phyloP scores from a whole-genome alignment of 2,113 vertebrate genomes.

The Pithys albifrons region DNA sequence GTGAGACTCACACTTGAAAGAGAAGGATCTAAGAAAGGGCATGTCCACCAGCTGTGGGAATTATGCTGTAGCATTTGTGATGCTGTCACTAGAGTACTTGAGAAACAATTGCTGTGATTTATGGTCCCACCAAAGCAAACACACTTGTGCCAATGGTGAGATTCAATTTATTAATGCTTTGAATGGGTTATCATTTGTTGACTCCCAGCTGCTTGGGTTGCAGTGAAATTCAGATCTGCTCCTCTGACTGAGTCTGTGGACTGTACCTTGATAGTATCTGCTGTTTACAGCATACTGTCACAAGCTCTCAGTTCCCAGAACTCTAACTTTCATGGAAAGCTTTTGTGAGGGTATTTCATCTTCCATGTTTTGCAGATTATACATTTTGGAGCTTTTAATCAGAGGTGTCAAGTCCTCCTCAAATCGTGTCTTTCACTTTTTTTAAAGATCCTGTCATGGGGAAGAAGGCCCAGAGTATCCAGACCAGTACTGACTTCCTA shows the following conservation, averaged over 20 bases:
- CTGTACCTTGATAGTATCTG: not conserved
- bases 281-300: not conserved
- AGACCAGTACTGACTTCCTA: not conserved
- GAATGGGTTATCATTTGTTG: not conserved
- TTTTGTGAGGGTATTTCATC: not conserved
- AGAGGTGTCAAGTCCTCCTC: not conserved
- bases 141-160: not conserved
- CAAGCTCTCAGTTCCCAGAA: not conserved
- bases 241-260: not conserved
- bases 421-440: not conserved
- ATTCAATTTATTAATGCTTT: not conserved
- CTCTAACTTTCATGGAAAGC: not conserved
- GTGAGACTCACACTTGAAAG: not conserved
- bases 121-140: not conserved
- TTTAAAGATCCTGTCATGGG: not conserved
- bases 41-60: not conserved
- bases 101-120: not conserved
- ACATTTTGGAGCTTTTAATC: not conserved
- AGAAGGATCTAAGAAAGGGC: not conserved
- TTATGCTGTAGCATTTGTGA: not conserved
- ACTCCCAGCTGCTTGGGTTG: not conserved
- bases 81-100: not conserved
- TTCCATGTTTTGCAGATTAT: not conserved
- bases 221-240: not conserved
- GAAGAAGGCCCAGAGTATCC: not conserved